Conservation (phyloP, 2,113 vertebrate species). For the Chrysemys picta region DNA sequence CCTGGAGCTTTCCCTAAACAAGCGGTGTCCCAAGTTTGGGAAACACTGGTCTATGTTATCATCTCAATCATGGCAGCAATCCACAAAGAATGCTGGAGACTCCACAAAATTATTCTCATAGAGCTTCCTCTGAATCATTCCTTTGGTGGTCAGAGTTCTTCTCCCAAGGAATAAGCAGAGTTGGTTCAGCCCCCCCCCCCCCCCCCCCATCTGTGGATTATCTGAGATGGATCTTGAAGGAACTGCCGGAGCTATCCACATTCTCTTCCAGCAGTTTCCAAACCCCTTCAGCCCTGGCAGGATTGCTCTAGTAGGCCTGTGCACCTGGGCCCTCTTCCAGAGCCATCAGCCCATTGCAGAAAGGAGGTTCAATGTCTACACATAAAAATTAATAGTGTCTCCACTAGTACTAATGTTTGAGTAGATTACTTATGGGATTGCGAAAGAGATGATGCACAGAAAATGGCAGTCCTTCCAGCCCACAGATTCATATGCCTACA, state of each 20-base stretch:
- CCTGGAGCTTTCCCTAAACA: too few relatives aligned
- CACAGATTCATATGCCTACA: neutral
- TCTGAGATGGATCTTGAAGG: neutral
- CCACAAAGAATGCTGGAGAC: neutral
- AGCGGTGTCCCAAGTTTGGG: too few relatives aligned
- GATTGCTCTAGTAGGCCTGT: neutral
- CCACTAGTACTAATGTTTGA: neutral
- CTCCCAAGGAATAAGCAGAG: neutral
- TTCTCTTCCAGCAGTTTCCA: neutral
- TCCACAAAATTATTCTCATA: neutral
- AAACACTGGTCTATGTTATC: too few relatives aligned
- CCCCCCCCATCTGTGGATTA: neutral
- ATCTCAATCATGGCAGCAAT: neutral
- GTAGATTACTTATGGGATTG: neutral
- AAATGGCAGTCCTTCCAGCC: neutral
- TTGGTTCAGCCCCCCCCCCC: neutral
- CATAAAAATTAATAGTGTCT: neutral
- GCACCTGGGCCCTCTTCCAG: accelerated
- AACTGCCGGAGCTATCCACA: neutral
- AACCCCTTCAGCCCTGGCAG: neutral
- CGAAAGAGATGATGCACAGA: neutral
- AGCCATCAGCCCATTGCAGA: neutral
- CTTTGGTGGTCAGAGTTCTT: neutral
- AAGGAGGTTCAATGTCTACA: neutral
- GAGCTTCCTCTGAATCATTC: neutral